Evolutionary conservation across 2,797 vertebrate species (phyloP).

Genomic region (Otolemur crassicaudatus): DNA sequence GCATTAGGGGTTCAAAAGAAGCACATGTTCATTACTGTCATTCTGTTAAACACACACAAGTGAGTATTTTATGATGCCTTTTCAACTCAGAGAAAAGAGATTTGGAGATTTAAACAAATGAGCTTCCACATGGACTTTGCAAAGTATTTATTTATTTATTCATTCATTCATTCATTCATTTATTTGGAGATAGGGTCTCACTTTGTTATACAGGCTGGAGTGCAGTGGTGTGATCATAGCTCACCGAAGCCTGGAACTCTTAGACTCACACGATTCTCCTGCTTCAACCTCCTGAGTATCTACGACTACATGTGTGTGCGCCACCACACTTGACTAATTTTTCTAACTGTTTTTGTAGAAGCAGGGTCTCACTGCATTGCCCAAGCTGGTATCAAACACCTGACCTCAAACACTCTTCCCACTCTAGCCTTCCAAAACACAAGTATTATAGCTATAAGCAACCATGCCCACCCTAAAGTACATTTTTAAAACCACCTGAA

Average conservation of each 20-base stretch:
- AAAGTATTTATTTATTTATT: neutral
- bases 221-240: neutral
- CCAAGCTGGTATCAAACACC: neutral
- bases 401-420: neutral
- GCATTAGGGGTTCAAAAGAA: neutral
- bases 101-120: conserved; percentile 43
- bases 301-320: neutral
- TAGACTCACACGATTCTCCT: neutral
- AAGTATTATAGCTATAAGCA: neutral
- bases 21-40: neutral
- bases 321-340: neutral
- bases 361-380: neutral
- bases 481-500: neutral
- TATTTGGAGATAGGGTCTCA: neutral
- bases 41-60: neutral
- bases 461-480: neutral
- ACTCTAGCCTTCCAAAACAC: neutral
- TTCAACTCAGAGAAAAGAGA: neutral
- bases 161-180: no score
- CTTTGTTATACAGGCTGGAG: neutral
- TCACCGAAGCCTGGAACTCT: neutral
- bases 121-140: neutral
- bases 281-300: neutral
- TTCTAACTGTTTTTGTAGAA: neutral
- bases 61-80: neutral